Base-by-base conservation (phyloP, 1,140 invertebrate species). In the Trichogramma pretiosum region DNA sequence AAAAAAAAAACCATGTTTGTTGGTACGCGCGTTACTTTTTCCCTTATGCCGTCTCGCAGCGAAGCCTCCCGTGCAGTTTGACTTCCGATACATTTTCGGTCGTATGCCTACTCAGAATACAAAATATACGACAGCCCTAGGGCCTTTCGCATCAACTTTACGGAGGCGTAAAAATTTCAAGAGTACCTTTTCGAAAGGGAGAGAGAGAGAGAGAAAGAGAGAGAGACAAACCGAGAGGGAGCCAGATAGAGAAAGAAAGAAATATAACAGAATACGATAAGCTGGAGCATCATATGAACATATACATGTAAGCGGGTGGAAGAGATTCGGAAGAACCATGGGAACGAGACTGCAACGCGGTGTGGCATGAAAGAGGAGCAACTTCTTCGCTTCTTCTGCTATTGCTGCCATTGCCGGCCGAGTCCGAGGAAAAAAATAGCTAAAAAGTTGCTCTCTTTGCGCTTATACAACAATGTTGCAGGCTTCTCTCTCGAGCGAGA, bases 31-130 rank as follows among this genome's bases (percentile, higher is more conserved):
- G n/a, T 33, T 33, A 5, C 13, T 7, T 33, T n/a, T n/a, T n/a
- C n/a, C n/a, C 45, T 41, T 38, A 35, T 7, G 36, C 18, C 8
- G n/a, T 9, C 3, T 13, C n/a, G 36, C 36, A 21, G 18, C 36
- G 3, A 16, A 11, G 17, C 11, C 11, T 35, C 24, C 28, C 11
- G 5, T n/a, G n/a, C n/a, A n/a, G n/a, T n/a, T 28, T n/a, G 22
- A 32, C 48, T 49, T 44, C 52, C 21, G 46, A 58, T 57, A 54
- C 48, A 50, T 57, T 39, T 50, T 55, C 42, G 48, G n/a, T n/a
- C n/a, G n/a, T n/a, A n/a, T n/a, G n/a, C n/a, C n/a, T n/a, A n/a
- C n/a, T n/a, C n/a, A n/a, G n/a, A n/a, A n/a, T n/a, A n/a, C n/a
- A n/a, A n/a, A n/a, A n/a, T n/a, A n/a, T n/a, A n/a, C n/a, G n/a